These are phyloP conservation scores for Alviniconcha marisindica DNA, from an alignment of 1,140 invertebrate genomes.

Conservation along the genomic window DNA sequence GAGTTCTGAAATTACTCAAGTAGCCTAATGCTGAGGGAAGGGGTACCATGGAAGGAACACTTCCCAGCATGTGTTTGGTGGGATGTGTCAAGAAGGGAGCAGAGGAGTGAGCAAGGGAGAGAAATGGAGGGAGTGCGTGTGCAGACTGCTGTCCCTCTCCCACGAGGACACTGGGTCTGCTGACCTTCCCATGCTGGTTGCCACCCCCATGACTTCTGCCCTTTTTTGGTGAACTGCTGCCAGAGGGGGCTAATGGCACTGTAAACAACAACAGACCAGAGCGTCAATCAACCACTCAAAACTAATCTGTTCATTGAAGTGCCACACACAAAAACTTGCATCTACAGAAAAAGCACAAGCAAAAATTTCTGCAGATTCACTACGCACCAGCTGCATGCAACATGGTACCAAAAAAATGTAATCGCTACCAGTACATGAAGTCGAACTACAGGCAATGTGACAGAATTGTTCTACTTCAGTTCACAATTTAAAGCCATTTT, in stretches of 20 bases:
- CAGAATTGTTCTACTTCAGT: too few relatives aligned
- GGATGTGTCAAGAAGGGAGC: neutral
- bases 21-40: neutral
- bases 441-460: too few relatives aligned
- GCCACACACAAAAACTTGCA: too few relatives aligned
- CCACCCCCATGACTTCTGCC: neutral
- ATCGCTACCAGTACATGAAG: too few relatives aligned
- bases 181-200: neutral
- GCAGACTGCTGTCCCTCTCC: neutral
- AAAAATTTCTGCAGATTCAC: too few relatives aligned
- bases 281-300: neutral
- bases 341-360: too few relatives aligned
- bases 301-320: too few relatives aligned
- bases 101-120: neutral
- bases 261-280: constrained; percentile 1
- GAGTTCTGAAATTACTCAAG: neutral
- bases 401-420: too few relatives aligned
- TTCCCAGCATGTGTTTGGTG: neutral
- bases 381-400: too few relatives aligned
- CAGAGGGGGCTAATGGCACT: neutral
- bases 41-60: neutral
- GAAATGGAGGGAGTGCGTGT: neutral
- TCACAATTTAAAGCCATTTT: too few relatives aligned
- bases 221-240: neutral
- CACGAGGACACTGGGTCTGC: neutral